Base-by-base conservation (phyloP, 2,888 invertebrate genomes). In the Gisinianus flammeolus region DNA sequence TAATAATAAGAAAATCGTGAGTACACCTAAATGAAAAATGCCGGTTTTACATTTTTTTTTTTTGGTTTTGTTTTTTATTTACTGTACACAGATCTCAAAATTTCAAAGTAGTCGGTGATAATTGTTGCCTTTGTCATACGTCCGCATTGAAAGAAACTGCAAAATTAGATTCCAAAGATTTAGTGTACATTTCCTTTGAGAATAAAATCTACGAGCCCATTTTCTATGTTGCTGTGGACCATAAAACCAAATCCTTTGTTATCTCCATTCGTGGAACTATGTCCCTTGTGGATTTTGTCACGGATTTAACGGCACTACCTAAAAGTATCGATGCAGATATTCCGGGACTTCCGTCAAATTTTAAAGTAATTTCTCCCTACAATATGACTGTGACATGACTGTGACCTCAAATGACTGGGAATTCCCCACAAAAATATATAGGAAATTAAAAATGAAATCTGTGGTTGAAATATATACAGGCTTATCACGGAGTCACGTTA, bases 51-150 rank as follows among this genome's bases (percentile, higher is more conserved):
- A 58, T 58, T 58, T 58, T 58, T n/a, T 22, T 58, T 26, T 1
- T 58, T 58, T 26, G 6, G 12, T 58, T 19, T 10, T 58, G 10
- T 58, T 44, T 8, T 44, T 2, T 67, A 2, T 31, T 26, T 33
- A 33, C 31, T 67, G 28, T 16, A 69, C 44, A 68, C 67, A 77
- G 77, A 72, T 77, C 77, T 71, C 71, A 71, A 26, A 76, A 69
- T n/a, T 70, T 79, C n/a, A 54, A 70, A 56, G 92, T 94, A 66
- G 90, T 91, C 19, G 93, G 93, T 80, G 96, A 96, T 88, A 96
- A 96, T 88, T 94, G 94, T 87, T 96, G 96, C 87, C 88, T 93
- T 85, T 96, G 96, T 87, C 92, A 94, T 87, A 91, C 94, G 16
- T 93, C 95, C 4, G 94, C 95, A 16, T 91, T 96, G 77, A 92